Evolutionary conservation across 2,888 invertebrate species (phyloP).

Genomic region (Meloe dianella): DNA sequence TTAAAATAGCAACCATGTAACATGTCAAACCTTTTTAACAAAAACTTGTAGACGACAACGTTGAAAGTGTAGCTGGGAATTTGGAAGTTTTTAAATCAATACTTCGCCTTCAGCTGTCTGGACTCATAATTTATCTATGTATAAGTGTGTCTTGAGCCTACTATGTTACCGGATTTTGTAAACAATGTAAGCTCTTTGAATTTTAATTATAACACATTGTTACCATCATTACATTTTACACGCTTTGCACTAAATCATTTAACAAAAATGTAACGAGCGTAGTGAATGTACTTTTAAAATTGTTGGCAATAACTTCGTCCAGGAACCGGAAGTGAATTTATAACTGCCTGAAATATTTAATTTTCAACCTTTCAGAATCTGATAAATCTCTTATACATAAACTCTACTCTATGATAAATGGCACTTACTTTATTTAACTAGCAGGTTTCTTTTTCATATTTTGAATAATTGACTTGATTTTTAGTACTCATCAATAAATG

Average conservation of each 20-base stretch:
- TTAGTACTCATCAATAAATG: slow-evolving; percentile 5
- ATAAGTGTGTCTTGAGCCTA: slow-evolving; percentile 27
- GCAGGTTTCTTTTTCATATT: background rate
- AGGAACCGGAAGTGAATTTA: slow-evolving; percentile 21
- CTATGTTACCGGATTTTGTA: slow-evolving; percentile 43
- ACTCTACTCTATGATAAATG: slow-evolving; percentile 6
- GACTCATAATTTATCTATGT: slow-evolving; percentile 30
- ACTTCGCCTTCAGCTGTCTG: slow-evolving; percentile 33
- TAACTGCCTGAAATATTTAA: slow-evolving; percentile 15
- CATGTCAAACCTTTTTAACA: slow-evolving; percentile 43
- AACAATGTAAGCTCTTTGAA: slow-evolving; percentile 45
- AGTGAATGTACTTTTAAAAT: slow-evolving; percentile 31
- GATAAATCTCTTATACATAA: background rate
- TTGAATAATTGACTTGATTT: background rate
- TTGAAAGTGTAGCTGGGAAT: slow-evolving; percentile 43
- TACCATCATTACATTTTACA: slow-evolving; percentile 30
- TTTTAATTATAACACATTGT: slow-evolving; percentile 46
- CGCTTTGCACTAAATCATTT: slow-evolving; percentile 35
- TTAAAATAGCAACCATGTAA: slow-evolving; percentile 42
- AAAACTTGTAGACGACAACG: slow-evolving; percentile 43
- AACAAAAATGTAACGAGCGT: slow-evolving; percentile 28
- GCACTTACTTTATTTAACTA: background rate
- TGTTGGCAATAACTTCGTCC: slow-evolving; percentile 27
- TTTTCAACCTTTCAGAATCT: background rate
- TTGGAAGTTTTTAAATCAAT: slow-evolving; percentile 51